Base-by-base conservation (phyloP, 2,797 vertebrate species). In the Adrianichthys oophorus region DNA sequence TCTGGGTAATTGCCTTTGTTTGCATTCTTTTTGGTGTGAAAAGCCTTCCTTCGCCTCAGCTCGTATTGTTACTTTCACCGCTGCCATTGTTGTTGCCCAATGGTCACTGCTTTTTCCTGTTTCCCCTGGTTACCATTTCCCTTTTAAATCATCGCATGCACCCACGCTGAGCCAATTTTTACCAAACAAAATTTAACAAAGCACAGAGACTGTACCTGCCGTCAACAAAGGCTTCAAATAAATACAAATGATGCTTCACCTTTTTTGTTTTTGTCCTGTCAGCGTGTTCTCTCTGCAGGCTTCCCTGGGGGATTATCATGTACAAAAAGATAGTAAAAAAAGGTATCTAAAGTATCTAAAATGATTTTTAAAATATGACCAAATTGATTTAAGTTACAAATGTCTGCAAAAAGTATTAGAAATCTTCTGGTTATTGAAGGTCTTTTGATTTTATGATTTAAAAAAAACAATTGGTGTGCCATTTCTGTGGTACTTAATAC, bases 91-190 rank as follows among this genome's bases (percentile, higher is more conserved):
- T 53, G 52, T 12, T 15, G 59, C 69, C 52, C 7, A 32, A 63
- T 43, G 66, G 65, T 68, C 61, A n/a, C 56, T 46, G 62, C 76
- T 61, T 5, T 73, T 73, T 82, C 63, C 54, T 48, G 82, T 81
- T 79, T 83, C 74, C 84, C 76, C 48, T 81, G 79, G 82, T 79
- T 70, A 86, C 84, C 72, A 46, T 73, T 77, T 78, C 56, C 62
- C 70, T 78, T 78, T 82, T 62, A 78, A 76, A 79, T 67, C 15
- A 16, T 43, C 29, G 6, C 16, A 15, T 43, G 52, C 64, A 18
- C 54, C 53, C 52, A 52, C 29, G 19, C 56, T 61, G 72, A 65
- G 66, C 56, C 16, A 53, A 58, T 61, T 45, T 19, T 60, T 62
- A 12, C 32, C 32, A 67, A 74, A 79, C 68, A 70, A 62, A 72